Evolutionary conservation across 2,797 vertebrate genomes (phyloP), one percentile per base, ranked within the genome.

Genomic region (Botia almorhae): DNA sequence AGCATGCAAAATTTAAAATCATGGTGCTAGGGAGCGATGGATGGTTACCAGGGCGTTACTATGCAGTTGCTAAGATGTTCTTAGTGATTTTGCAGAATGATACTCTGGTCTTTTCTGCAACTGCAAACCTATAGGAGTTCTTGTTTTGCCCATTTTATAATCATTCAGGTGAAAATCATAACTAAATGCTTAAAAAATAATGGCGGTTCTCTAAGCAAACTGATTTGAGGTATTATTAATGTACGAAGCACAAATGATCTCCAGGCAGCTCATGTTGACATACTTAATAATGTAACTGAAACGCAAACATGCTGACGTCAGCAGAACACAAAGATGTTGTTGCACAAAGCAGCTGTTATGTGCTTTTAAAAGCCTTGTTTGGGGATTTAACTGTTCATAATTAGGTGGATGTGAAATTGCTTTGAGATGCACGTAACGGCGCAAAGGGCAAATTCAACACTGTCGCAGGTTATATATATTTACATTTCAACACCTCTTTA

Each of bases 201-300:
- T 26, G 7, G 55, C 7, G 19, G 19, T 11, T 14, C 58, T 61
- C 21, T 14, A 6, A 61, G 13, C 58, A 61, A 26, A 46, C 43
- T 46, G 11, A 61, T 29, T 61, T 60, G 56, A 60, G 19, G 2
- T 14, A 29, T 63, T 26, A 29, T 29, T 63, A 13, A 63, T 63
- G 23, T 63, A 16, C 13, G 13, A 7, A 61, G 12, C 23, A 63
- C 23, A 61, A 61, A 61, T 1, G 5, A 61, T 63, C 16, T 17
- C 60, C 5, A 63, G 16, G 21, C 60, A 63, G 12, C 23, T 3
- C 12, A 16, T 63, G 60, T 29, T 7, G 26, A 63, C 13, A 13
- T 23, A 13, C n/a, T 58, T 13, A 56, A n/a, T 71, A n/a, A 74
- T 61, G 48, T 51, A 72, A 76, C 60, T 61, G 58, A 76, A 76